phyloP scores from a whole-genome alignment of 2,888 invertebrate genomes.

The Tinea pellionella region DNA sequence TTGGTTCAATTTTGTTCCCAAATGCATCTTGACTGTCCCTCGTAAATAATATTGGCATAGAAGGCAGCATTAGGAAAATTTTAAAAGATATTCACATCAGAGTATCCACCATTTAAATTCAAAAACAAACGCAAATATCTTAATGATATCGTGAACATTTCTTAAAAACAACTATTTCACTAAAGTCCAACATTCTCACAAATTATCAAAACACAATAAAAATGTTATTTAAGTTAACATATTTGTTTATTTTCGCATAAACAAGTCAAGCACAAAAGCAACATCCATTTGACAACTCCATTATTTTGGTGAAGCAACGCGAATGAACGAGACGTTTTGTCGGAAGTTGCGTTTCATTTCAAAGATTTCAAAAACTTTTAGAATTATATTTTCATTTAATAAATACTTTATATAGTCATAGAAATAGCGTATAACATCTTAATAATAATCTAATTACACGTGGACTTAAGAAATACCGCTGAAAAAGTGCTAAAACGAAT shows the following conservation, averaged over 20 bases:
- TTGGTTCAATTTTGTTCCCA: constrained; percentile 55
- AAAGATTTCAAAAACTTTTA: constrained; percentile 19
- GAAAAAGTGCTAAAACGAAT: neutral
- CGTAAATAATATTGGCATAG: constrained; percentile 60
- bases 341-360: constrained; percentile 36
- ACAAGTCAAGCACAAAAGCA: constrained; percentile 36
- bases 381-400: constrained; percentile 16
- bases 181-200: constrained; percentile 13
- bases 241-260: constrained; percentile 37
- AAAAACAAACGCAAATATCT: neutral
- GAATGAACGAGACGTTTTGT: constrained; percentile 32
- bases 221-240: constrained; percentile 27
- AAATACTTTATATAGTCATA: too few species aligned
- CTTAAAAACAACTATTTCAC: neutral
- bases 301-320: constrained; percentile 27
- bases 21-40: constrained; percentile 63
- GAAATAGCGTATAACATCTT: neutral
- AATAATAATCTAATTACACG: neutral
- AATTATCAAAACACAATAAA: constrained; percentile 27
- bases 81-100: neutral
- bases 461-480: neutral
- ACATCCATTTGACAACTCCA: constrained; percentile 51
- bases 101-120: neutral
- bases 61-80: constrained; percentile 48
- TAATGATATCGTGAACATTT: neutral